Evolutionary conservation across 2,113 vertebrate genomes (phyloP), one percentile per base, ranked within the genome.

Genomic region (Neodon shergylaensis): DNA sequence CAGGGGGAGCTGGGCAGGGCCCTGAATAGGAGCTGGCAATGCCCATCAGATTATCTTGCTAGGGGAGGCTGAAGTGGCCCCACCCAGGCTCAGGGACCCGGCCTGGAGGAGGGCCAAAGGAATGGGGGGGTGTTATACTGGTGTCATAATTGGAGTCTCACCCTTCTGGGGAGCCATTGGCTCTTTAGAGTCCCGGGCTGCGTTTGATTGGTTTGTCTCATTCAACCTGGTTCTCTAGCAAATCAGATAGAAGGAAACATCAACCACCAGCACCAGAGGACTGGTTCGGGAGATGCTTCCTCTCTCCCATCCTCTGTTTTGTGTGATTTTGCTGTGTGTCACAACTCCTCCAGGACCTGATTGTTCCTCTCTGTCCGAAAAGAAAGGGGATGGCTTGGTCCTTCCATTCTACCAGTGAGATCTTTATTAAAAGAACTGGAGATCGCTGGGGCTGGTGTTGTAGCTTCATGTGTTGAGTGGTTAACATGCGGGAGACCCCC

Each of bases 21-120:
- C 88, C 93, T 97, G 96, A 97, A 96, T 97, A 97, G 96, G 88
- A 95, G 87, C 77, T 11, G 47, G 84, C 0, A 36, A 42, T 98
- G 97, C 97, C 97, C 97, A 97, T 97, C 97, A 97, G 97, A 97
- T 97, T 97, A 95, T 95, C 95, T 96, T 11, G 61, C 91, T 87
- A 66, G 88, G 68, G 91, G 44, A 78, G 96, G 94, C 81, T 1
- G n/a, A 95, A 54, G 85, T 81, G 94, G 76, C 95, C 88, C 94
- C 96, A 88, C 95, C 96, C 88, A 22, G 33, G 54, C 92, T 42
- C 68, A 83, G 88, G 73, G 92, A 90, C 85, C 4, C 63, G 73
- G 66, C n/a, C 73, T 92, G 95, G 97, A 97, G 86, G 12, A 47
- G 63, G 77, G 95, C 91, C 96, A 92, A 76, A 61, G 44, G 91